phyloP scores from a whole-genome alignment of 2,888 invertebrate genomes.

The Diarsia rubi region DNA sequence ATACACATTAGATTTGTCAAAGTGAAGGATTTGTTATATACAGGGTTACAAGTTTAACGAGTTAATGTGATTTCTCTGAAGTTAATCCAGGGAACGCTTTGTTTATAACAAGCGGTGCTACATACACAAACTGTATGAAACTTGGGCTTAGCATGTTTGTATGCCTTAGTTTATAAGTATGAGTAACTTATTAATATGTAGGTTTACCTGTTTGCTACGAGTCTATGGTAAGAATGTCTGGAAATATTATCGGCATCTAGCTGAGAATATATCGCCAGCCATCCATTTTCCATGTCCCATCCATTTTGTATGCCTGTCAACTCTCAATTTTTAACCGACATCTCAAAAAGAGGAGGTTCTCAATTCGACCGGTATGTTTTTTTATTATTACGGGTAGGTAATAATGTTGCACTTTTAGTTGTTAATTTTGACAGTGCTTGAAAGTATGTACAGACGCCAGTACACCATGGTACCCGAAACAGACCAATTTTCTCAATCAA shows the following conservation, averaged over 20 bases:
- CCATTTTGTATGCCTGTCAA: neutral
- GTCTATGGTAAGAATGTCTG: neutral
- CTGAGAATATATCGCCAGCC: neutral
- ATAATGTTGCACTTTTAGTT: neutral
- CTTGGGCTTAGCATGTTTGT: constrained; percentile 33
- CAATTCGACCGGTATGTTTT: too few relatives aligned
- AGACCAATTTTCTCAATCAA: too few relatives aligned
- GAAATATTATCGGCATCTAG: neutral
- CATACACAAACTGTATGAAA: constrained; percentile 59
- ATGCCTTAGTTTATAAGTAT: constrained; percentile 31
- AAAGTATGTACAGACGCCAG: neutral
- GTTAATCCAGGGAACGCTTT: constrained; percentile 69
- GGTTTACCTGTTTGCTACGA: constrained; percentile 23
- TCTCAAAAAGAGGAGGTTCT: too few relatives aligned
- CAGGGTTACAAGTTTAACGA: constrained; percentile 73
- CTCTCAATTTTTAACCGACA: neutral
- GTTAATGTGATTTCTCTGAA: constrained; percentile 73
- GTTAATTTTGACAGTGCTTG: neutral
- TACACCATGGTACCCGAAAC: too few relatives aligned
- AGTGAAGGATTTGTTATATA: constrained; percentile 70
- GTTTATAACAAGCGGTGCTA: constrained; percentile 64
- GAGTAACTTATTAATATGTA: constrained; percentile 45
- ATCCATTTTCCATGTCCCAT: constrained; percentile 15
- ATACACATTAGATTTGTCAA: constrained; percentile 60
- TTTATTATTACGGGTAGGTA: neutral